Evolutionary conservation across 1,140 invertebrate species (phyloP).

Genomic region (Hycleus cichorii): DNA sequence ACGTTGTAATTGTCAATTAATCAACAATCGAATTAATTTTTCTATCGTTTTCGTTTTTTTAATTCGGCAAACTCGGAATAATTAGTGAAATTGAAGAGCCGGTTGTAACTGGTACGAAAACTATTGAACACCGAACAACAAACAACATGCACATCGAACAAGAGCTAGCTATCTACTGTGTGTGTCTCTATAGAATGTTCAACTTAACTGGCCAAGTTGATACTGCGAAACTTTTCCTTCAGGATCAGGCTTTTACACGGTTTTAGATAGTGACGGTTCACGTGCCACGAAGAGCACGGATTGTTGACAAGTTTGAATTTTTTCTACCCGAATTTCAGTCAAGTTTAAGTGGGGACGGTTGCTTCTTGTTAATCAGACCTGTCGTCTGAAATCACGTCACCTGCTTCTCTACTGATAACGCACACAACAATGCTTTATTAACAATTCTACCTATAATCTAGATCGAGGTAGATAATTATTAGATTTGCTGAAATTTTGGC

Average conservation of each 20-base stretch:
- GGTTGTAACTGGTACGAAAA: conserved; percentile 10
- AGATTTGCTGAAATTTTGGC: too few relatives aligned
- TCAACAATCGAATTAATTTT: not conserved
- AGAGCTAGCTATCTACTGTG: conserved; percentile 19
- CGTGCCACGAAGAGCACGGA: conserved; percentile 1
- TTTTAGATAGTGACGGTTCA: conserved; percentile 11
- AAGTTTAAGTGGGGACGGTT: too few relatives aligned
- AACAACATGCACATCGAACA: conserved; percentile 13
- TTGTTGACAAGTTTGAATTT: not conserved
- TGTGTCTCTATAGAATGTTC: not conserved
- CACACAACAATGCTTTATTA: too few relatives aligned
- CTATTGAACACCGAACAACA: not conserved
- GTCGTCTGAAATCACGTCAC: too few relatives aligned
- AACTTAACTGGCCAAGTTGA: conserved; percentile 7
- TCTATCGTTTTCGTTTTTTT: too few relatives aligned
- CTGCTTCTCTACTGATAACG: too few relatives aligned
- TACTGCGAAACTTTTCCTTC: conserved; percentile 19
- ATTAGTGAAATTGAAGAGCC: conserved; percentile 9
- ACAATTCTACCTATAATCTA: too few relatives aligned
- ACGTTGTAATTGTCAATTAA: not conserved
- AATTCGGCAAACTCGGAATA: not conserved
- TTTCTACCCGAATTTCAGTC: too few relatives aligned
- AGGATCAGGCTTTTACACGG: conserved; percentile 18
- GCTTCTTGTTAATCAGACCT: too few relatives aligned
- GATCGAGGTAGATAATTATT: too few relatives aligned